Base-by-base conservation (phyloP, 2,797 vertebrate genomes). In the Phrynocephalus forsythii region DNA sequence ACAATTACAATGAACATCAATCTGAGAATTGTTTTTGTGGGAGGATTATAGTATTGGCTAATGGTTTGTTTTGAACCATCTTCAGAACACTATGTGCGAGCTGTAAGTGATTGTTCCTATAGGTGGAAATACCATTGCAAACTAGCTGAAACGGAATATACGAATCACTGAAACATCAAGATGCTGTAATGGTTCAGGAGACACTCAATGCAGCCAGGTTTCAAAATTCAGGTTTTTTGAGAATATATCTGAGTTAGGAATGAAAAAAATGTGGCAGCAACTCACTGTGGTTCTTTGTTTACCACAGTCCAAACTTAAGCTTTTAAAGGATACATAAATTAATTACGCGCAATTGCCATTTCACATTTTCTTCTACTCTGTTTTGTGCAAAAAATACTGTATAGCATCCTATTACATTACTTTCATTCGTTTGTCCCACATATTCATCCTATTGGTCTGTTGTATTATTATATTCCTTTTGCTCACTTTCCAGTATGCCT, bases 1-100 rank as follows among this genome's bases (percentile, higher is more conserved):
- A 67, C 50, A 20, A 24, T 60, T 79, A 30, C 56, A 71, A 56
- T 52, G 38, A 24, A 79, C 52, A 48, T 38, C 63, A 52, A 26
- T 44, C 30, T n/a, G 60, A 86, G 44, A 77, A 48, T 18, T 83
- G 38, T 2, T 56, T 77, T 63, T 26, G 33, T 38, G 20, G 18
- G 52, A 72, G 6, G n/a, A 20, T 38, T n/a, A 1, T 79, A n/a
- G 56, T 60, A 56, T 20, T 75, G 69, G n/a, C 52, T 38, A 66
- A 66, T 60, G 56, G 33, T 33, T 84, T 26, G 73, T 75, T 86
- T 50, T 75, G 85, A 66, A 86, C 38, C 24, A 50, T 30, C 50
- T 66, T 30, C 56, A 18, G 4, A 50, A 48, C 28, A 48, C 52
- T 33, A 16, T 79, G 66, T 77, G 33, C 13, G 52, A 56, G 13